These are phyloP conservation scores for Morelia viridis DNA, from an alignment of 2,797 vertebrate species.

Conservation along the genomic window DNA sequence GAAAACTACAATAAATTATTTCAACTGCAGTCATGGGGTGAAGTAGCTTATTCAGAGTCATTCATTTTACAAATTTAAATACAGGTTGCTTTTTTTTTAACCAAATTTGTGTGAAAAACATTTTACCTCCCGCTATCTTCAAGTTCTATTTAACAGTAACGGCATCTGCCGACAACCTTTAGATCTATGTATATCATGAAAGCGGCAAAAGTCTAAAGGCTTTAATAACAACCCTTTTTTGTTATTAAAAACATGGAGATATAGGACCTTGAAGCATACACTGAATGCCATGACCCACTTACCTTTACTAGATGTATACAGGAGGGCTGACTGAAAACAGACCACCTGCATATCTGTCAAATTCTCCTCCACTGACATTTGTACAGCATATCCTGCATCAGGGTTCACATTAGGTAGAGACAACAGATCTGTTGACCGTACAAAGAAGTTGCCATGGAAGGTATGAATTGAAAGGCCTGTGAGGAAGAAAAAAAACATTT, in stretches of 20 bases:
- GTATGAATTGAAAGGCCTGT: constrained; percentile 96
- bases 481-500: constrained; percentile 5
- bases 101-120: neutral
- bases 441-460: constrained; percentile 98
- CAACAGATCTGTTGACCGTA: constrained; percentile 92
- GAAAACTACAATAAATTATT: neutral
- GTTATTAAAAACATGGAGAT: neutral
- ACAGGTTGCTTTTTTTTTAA: neutral
- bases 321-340: constrained; percentile 94
- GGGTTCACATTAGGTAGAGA: constrained; percentile 95
- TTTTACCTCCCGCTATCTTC: neutral
- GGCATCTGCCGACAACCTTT: neutral
- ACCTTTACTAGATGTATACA: constrained; percentile 99
- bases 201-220: neutral
- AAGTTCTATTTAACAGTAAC: neutral
- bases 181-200: neutral
- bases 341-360: constrained; percentile 91
- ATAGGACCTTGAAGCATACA: neutral
- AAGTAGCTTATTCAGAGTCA: neutral
- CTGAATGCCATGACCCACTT: neutral
- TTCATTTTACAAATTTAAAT: neutral
- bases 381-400: constrained; percentile 93
- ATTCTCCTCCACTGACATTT: constrained; percentile 96
- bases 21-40: neutral
- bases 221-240: neutral